These are phyloP conservation scores for Ahaetulla prasina DNA, from an alignment of 2,113 vertebrate species.

Conservation along the genomic window DNA sequence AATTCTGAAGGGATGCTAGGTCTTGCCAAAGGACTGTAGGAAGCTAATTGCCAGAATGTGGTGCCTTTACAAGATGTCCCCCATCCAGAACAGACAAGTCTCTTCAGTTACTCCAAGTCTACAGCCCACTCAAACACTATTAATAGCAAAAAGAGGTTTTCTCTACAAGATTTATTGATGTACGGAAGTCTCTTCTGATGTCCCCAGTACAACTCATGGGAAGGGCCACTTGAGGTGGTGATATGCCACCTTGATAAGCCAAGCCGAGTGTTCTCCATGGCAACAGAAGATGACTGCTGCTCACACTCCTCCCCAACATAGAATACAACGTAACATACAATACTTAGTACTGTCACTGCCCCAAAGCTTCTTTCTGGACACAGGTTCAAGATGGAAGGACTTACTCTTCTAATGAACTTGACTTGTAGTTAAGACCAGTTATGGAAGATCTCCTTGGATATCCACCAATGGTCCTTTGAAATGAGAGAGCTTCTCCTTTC, in stretches of 20 bases:
- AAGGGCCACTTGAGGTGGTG: neutral
- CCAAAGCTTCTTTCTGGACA: neutral
- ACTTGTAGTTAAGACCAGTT: neutral
- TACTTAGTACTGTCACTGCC: neutral
- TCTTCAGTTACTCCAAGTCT: neutral
- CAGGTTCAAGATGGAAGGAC: neutral
- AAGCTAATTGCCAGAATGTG: neutral
- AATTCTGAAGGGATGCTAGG: neutral
- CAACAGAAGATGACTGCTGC: neutral
- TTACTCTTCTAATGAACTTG: neutral
- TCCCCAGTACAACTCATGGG: neutral
- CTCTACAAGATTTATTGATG: neutral
- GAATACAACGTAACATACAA: neutral
- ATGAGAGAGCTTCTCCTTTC: neutral
- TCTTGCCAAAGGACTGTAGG: neutral
- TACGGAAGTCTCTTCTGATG: neutral
- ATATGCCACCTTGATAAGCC: neutral
- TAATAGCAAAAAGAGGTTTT: neutral
- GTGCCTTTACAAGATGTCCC: neutral
- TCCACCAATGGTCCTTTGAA: neutral
- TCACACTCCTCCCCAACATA: neutral
- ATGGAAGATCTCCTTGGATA: neutral
- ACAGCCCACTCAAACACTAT: neutral
- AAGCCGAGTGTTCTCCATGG: neutral
- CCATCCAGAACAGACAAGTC: neutral